Base-by-base conservation (phyloP, 2,113 vertebrate species). In the Nothocercus nigrocapillus region DNA sequence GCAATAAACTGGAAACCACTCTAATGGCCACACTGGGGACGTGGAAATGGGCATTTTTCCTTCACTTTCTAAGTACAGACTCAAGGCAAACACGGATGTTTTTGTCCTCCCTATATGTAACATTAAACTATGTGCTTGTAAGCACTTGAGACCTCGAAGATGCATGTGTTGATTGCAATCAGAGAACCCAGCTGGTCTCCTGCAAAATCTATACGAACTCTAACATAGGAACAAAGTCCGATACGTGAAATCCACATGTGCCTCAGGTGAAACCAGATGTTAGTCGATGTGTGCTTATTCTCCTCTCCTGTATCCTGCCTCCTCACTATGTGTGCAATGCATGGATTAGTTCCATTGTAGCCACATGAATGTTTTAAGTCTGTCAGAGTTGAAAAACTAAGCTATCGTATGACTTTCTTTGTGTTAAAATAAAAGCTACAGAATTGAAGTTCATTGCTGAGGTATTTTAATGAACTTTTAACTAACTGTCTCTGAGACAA, bases 251-350 rank as follows among this genome's bases (percentile, higher is more conserved):
- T 9, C 7, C 32, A 42, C 45, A 59, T 58, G 42, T 69, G 76
- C 28, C 40, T 80, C 85, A 88, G 90, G 80, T 95, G 69, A 86
- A 94, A 84, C 27, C 51, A 92, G 83, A 68, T 78, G 42, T 67
- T 88, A 92, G 68, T 24, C 70, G 42, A 70, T 25, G 51, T 21
- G 78, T 88, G 27, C 63, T 92, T 90, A 42, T 86, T 78, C 68
- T 88, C 56, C 21, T 61, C 27, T 75, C 59, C 59, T 15, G 24
- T 17, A 84, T 58, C 44, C 45, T 66, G 34, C 80, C 54, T 70
- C 76, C 80, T 90, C 70, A 75, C 24, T 91, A 67, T 12, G 61
- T 13, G 49, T 2, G 27, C 34, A 74, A 77, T 7, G 24, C 24
- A 49, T 10, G 63, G 17, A 63, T 73, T 89, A 45, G 53, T 42